A percentile compares a stretch with the other conserved stretches of the same genome.
These are phyloP conservation scores for Pygmarrhopalites habei DNA, from an alignment of 1,140 invertebrate species.

Conservation along the genomic window DNA sequence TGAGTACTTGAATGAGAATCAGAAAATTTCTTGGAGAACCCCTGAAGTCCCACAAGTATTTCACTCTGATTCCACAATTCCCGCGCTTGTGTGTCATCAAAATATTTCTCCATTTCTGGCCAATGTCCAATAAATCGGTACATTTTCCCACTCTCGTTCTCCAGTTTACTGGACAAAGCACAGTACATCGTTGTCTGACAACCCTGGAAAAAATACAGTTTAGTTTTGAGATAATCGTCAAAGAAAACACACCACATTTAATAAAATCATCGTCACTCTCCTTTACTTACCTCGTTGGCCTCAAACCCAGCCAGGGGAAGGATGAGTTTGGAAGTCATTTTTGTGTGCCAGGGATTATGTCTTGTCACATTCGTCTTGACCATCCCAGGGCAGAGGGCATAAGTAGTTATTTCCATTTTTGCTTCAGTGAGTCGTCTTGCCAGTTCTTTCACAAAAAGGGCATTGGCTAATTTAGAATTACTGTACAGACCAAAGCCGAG, in stretches of 20 bases:
- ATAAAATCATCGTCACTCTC: not conserved
- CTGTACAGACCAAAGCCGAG: slow-evolving; percentile 45
- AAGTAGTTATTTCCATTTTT: slow-evolving; percentile 13
- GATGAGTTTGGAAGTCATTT: slow-evolving; percentile 21
- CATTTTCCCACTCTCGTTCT: slow-evolving; percentile 40
- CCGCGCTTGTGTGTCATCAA: slow-evolving; percentile 39
- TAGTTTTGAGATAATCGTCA: not conserved
- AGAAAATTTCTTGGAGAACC: no score
- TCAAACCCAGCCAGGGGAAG: slow-evolving; percentile 20
- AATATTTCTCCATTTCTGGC: slow-evolving; percentile 35
- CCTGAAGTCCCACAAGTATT: slow-evolving; percentile 15
- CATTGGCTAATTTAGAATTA: slow-evolving; percentile 45
- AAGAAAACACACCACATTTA: slow-evolving; percentile 30
- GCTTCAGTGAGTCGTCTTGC: slow-evolving; percentile 39
- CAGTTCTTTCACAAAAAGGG: slow-evolving; percentile 42
- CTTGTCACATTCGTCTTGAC: slow-evolving; percentile 46
- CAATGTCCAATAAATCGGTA: slow-evolving; percentile 44
- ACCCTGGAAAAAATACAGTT: slow-evolving; percentile 40
- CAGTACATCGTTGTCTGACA: slow-evolving; percentile 45
- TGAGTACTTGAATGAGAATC: no score
- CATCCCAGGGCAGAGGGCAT: slow-evolving; percentile 43
- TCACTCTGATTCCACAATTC: slow-evolving; percentile 47
- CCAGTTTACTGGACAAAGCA: slow-evolving; percentile 42
- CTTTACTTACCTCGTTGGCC: slow-evolving; percentile 22
- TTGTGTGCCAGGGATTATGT: slow-evolving; percentile 34